Evolutionary conservation across 2,797 vertebrate species (phyloP).

Genomic region (Schizothorax lantsangensis): DNA sequence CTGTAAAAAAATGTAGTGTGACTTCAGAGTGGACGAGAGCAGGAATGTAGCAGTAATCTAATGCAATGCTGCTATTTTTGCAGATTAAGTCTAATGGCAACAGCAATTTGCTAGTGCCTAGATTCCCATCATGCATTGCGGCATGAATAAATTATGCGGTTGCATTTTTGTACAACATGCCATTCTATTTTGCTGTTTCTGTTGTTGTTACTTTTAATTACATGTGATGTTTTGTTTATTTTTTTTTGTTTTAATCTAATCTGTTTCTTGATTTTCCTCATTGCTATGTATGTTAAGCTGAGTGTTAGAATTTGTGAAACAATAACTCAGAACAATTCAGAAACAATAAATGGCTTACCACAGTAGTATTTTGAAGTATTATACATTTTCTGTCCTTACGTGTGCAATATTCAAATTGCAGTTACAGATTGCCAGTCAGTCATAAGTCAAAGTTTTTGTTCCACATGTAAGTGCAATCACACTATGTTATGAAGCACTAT

Average conservation of each 20-base stretch:
- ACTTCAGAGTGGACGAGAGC: background rate
- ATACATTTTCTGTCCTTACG: background rate
- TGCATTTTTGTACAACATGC: background rate
- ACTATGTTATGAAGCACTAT: background rate
- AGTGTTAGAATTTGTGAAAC: background rate
- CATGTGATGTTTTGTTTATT: background rate
- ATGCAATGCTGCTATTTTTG: background rate
- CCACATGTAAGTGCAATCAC: background rate
- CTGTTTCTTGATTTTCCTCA: background rate
- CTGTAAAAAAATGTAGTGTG: background rate
- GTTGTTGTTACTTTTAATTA: background rate
- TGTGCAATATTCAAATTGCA: background rate
- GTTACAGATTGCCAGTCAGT: background rate
- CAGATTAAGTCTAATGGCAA: background rate
- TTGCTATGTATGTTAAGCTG: background rate
- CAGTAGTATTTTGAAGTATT: background rate
- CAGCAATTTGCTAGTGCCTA: background rate
- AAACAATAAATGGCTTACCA: background rate
- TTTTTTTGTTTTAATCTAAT: background rate
- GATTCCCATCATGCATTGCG: slow-evolving; percentile 6
- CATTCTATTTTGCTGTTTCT: background rate
- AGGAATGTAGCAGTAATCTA: background rate
- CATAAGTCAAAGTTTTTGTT: background rate
- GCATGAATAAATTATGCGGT: background rate
- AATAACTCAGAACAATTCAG: no score